phyloP scores from a whole-genome alignment of 2,113 vertebrate species.

The Oncorhynchus gorbuscha region DNA sequence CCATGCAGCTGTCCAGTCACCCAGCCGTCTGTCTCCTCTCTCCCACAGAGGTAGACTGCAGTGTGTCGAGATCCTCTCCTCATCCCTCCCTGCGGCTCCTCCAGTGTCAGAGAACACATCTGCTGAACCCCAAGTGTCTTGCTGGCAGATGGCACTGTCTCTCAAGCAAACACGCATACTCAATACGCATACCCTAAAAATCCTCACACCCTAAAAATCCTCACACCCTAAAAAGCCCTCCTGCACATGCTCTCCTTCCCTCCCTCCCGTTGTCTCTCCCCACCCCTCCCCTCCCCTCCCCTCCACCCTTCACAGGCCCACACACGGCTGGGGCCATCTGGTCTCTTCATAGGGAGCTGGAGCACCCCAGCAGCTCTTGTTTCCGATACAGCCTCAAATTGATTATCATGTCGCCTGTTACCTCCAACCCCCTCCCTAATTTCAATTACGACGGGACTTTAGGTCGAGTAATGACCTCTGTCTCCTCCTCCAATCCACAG shows the following conservation, averaged over 20 bases:
- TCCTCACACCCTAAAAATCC: no score
- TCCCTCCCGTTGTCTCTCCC: not conserved
- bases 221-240: not conserved
- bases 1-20: not conserved
- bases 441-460: slow-evolving; percentile 58
- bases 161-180: slow-evolving; percentile 4
- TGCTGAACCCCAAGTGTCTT: slow-evolving; percentile 60
- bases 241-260: not conserved
- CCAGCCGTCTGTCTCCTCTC: not conserved
- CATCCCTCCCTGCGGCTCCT: slow-evolving; percentile 6
- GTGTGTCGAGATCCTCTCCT: not conserved
- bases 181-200: slow-evolving; percentile 21
- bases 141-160: slow-evolving; percentile 63
- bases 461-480: slow-evolving; percentile 54
- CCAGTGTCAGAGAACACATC: slow-evolving; percentile 36
- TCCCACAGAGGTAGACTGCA: not conserved
- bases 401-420: slow-evolving; percentile 73
- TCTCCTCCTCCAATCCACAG: no score
- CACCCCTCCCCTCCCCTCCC: not conserved
- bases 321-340: slow-evolving; percentile 68
- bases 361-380: slow-evolving; percentile 53
- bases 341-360: slow-evolving; percentile 53
- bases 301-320: slow-evolving; percentile 33
- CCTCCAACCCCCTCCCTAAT: slow-evolving; percentile 59
- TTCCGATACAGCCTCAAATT: slow-evolving; percentile 72